Evolutionary conservation across 1,140 invertebrate genomes (phyloP), one percentile per base, ranked within the genome.

Genomic region (Papilio machaon): DNA sequence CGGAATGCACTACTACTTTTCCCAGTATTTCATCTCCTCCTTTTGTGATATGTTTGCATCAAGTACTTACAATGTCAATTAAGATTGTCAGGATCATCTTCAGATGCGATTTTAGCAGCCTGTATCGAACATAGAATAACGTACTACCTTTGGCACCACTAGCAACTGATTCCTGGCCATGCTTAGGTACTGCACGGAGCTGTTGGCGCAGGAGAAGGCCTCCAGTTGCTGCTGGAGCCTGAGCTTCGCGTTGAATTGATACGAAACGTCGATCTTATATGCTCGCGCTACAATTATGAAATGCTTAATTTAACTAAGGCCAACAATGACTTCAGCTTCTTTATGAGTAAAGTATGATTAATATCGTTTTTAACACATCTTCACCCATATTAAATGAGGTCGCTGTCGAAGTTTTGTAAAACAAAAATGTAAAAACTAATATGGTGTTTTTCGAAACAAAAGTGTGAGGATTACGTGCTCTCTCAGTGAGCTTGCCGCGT

Each of bases 141-240:
- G 38, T 78, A 75, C 81, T 84, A 92, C 91, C 76, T 81, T 64
- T n/a, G 91, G 89, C 4, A 93, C 86, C 70, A 86, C 83, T 2
- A 52, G 82, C 0, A 95, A 80, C 0, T 81, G 75, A 58, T 91
- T 91, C 2, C 85, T 89, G 4, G 92, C 91, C 85, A 95, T 81
- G 75, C 92, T 94, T 2, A 95, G 75, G 60, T 90, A 91, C 15
- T 75, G 85, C 13, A 92, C 80, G 13, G 46, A 23, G 0, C 10
- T 80, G 11, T 7, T 0, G 17, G 58, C 8, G 3, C 73, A 54
- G 38, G 73, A 75, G 46, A 81, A 73, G 0, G 9, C 2, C 0
- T 70, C 73, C 46, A 91, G 58, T 60, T 86, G 67, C 8, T 83
- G 75, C 2, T 89, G 74, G 8, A 94, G 81, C 15, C 80, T 47